Conservation (phyloP, 2,797 vertebrate genomes). For the Trematomus bernacchii region DNA sequence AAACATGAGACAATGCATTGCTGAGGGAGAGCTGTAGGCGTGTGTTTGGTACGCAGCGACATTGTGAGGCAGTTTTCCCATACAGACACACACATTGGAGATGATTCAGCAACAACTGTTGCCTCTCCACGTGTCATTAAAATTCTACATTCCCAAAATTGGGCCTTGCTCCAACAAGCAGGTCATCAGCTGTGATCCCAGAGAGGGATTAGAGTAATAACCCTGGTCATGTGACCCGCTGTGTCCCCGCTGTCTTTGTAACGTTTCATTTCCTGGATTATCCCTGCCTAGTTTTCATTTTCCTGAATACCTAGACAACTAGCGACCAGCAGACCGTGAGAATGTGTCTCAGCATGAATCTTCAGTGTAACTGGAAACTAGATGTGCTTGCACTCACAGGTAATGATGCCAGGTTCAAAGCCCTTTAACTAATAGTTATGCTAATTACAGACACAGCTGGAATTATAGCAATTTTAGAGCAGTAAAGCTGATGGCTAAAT, state of each 20-base stretch:
- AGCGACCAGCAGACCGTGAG: constrained; percentile 41
- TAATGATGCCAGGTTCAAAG: constrained; percentile 40
- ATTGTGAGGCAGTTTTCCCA: constrained; percentile 33
- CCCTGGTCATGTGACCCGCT: constrained; percentile 50
- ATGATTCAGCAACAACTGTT: constrained; percentile 37
- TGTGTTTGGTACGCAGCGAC: constrained; percentile 33
- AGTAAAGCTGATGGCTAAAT: constrained; percentile 26
- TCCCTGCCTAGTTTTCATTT: constrained; percentile 58
- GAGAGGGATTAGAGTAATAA: constrained; percentile 52
- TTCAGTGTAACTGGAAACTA: constrained; percentile 26
- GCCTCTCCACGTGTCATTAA: constrained; percentile 30
- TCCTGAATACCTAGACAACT: constrained; percentile 41
- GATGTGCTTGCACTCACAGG: constrained; percentile 23
- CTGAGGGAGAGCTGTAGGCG: constrained; percentile 16
- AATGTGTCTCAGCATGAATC: constrained; percentile 49
- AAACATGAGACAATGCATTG: constrained; percentile 33
- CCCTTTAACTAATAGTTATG: constrained; percentile 30
- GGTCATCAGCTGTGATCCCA: constrained; percentile 48
- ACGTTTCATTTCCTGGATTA: constrained; percentile 77
- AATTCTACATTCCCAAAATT: constrained; percentile 20
- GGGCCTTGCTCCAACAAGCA: constrained; percentile 26
- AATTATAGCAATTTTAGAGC: constrained; percentile 46
- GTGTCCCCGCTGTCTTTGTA: constrained; percentile 33
- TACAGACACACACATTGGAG: constrained; percentile 6
- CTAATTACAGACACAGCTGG: constrained; percentile 44